These are phyloP conservation scores for Leptinotarsa rubiginosa DNA, from an alignment of 2,888 invertebrate genomes.

Conservation along the genomic window DNA sequence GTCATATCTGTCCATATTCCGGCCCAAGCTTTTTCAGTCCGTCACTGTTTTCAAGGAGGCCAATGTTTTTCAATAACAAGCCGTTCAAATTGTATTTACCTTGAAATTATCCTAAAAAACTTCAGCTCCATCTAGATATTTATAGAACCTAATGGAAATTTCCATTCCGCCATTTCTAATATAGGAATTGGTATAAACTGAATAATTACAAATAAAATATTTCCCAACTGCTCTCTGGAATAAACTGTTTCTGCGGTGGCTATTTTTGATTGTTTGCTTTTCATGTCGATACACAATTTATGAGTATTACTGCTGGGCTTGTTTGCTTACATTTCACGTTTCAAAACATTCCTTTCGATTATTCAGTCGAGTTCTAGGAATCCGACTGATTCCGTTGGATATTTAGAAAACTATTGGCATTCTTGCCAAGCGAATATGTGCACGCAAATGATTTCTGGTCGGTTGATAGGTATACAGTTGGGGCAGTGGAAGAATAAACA, in stretches of 20 bases:
- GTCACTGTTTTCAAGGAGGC: too few species aligned
- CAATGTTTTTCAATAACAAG: too few species aligned
- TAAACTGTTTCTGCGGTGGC: not conserved
- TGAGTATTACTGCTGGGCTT: conserved; percentile 7
- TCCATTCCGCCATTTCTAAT: too few species aligned
- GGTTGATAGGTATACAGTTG: not conserved
- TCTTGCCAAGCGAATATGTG: conserved; percentile 6
- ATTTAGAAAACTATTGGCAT: conserved; percentile 9
- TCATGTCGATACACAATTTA: conserved; percentile 5
- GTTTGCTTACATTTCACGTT: conserved; percentile 19
- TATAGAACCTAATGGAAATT: too few species aligned
- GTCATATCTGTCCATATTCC: too few species aligned
- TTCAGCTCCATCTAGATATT: too few species aligned
- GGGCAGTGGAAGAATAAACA: too few species aligned
- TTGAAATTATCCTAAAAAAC: too few species aligned
- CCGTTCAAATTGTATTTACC: too few species aligned
- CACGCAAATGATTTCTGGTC: not conserved
- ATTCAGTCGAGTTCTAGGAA: conserved; percentile 6
- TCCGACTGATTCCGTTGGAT: not conserved
- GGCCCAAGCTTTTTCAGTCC: too few species aligned
- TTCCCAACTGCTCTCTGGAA: not conserved
- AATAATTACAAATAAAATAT: not conserved
- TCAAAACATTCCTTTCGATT: conserved; percentile 14
- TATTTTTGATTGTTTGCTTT: not conserved
- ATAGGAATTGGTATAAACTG: not conserved